Percentiles rank a stretch among this genome's conserved stretches.
These are phyloP conservation scores for Agrochola litura DNA, from an alignment of 2,888 invertebrate species.

Conservation along the genomic window DNA sequence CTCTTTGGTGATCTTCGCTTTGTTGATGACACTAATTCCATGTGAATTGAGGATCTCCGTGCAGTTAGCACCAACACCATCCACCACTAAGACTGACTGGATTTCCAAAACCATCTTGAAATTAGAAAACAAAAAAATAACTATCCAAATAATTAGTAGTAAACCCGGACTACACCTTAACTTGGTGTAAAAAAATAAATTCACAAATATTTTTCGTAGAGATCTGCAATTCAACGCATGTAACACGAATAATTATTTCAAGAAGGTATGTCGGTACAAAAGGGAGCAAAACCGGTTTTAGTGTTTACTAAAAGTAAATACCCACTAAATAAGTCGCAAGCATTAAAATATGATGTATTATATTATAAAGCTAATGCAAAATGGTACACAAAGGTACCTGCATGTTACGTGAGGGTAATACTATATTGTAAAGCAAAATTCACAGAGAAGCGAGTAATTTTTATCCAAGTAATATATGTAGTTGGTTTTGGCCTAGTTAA, in stretches of 20 bases:
- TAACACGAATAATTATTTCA: slow-evolving; percentile 11
- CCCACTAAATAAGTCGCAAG: slow-evolving; percentile 1
- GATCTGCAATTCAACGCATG: not conserved
- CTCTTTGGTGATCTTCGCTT: slow-evolving; percentile 94
- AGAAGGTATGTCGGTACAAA: slow-evolving; percentile 7
- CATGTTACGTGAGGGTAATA: not conserved
- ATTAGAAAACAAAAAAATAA: slow-evolving; percentile 22
- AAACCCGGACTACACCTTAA: not conserved
- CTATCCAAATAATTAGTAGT: not conserved
- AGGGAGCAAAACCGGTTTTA: slow-evolving; percentile 50
- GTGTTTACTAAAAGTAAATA: slow-evolving; percentile 27
- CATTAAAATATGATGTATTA: not conserved
- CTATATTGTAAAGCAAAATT: slow-evolving; percentile 19
- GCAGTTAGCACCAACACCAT: slow-evolving; percentile 97
- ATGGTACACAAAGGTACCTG: not conserved
- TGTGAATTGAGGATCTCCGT: slow-evolving; percentile 94
- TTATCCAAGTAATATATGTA: slow-evolving; percentile 6
- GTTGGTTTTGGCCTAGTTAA: not conserved
- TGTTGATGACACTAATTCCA: slow-evolving; percentile 95
- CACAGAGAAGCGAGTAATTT: slow-evolving; percentile 6
- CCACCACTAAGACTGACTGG: slow-evolving; percentile 96
- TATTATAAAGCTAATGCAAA: not conserved
- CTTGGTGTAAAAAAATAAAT: not conserved
- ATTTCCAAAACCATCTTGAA: slow-evolving; percentile 91
- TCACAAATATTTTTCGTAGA: not conserved